Evolutionary conservation across 2,888 invertebrate genomes (phyloP).

Genomic region (Acleris emargana): DNA sequence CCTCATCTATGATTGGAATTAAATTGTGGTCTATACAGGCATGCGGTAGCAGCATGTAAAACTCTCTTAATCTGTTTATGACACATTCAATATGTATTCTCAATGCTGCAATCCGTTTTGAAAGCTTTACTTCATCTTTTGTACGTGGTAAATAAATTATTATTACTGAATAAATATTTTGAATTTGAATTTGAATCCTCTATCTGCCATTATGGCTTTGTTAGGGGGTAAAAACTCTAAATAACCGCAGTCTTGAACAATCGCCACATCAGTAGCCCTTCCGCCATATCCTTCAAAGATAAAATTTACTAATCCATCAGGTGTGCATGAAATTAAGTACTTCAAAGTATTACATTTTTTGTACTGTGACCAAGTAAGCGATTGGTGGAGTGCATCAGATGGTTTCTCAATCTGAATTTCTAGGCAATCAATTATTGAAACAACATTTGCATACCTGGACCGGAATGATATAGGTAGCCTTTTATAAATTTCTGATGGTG

Average conservation of each 20-base stretch:
- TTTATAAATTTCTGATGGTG: neutral
- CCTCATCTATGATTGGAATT: slow-evolving; percentile 19
- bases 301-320: neutral
- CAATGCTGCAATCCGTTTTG: neutral
- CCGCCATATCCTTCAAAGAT: too few relatives aligned
- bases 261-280: too few relatives aligned
- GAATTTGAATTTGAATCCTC: too few relatives aligned
- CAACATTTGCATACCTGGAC: slow-evolving; percentile 8
- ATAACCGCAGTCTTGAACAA: too few relatives aligned
- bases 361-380: slow-evolving; percentile 20
- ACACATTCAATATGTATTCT: slow-evolving; percentile 14
- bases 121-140: too few relatives aligned
- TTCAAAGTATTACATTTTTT: slow-evolving; percentile 7
- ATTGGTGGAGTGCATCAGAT: slow-evolving; percentile 6
- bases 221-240: too few relatives aligned
- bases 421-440: slow-evolving; percentile 7
- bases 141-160: too few relatives aligned
- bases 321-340: too few relatives aligned
- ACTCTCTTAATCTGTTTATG: too few relatives aligned
- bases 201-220: too few relatives aligned
- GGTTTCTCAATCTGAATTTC: slow-evolving; percentile 11
- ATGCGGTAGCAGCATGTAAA: too few relatives aligned
- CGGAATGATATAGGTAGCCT: neutral
- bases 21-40: slow-evolving; percentile 3
- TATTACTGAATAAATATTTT: too few relatives aligned